These are phyloP conservation scores for Plotosus lineatus DNA, from an alignment of 2,113 vertebrate species.

Conservation along the genomic window DNA sequence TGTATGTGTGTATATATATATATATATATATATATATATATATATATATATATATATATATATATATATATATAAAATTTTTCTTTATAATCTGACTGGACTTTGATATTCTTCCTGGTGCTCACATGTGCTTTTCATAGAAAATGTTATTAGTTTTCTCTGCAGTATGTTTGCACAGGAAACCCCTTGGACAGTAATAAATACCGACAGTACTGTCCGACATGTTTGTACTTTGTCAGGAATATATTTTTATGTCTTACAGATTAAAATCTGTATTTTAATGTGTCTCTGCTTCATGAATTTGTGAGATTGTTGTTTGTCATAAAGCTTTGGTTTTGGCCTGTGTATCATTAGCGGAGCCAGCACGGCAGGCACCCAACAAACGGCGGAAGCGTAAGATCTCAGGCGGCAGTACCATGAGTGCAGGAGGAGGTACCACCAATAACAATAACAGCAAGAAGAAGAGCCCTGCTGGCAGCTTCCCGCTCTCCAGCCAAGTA, in stretches of 20 bases:
- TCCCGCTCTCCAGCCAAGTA: slow-evolving; percentile 99
- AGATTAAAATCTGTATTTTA: no score
- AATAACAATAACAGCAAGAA: slow-evolving; percentile 99
- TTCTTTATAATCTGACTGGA: background rate
- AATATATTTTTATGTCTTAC: background rate
- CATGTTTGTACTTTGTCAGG: background rate
- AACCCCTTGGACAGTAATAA: slow-evolving; percentile 7
- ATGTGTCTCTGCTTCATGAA: background rate
- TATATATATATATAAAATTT: background rate
- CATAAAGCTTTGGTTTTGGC: slow-evolving; percentile 1
- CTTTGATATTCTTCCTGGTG: background rate
- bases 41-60: no score
- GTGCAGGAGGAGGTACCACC: slow-evolving; percentile 86
- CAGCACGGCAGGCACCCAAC: slow-evolving; percentile 93
- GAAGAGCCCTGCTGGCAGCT: slow-evolving; percentile 97
- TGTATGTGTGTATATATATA: no score
- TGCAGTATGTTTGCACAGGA: background rate
- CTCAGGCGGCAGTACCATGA: slow-evolving; percentile 97
- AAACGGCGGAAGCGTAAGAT: slow-evolving; percentile 99
- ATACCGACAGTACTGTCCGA: background rate
- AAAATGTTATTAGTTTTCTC: slow-evolving; percentile 23
- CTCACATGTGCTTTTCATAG: background rate
- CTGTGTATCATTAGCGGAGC: slow-evolving; percentile 79
- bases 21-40: no score
- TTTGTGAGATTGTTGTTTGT: background rate